These are phyloP conservation scores for Odontothrips loti DNA, from an alignment of 2,888 invertebrate genomes.

Conservation along the genomic window DNA sequence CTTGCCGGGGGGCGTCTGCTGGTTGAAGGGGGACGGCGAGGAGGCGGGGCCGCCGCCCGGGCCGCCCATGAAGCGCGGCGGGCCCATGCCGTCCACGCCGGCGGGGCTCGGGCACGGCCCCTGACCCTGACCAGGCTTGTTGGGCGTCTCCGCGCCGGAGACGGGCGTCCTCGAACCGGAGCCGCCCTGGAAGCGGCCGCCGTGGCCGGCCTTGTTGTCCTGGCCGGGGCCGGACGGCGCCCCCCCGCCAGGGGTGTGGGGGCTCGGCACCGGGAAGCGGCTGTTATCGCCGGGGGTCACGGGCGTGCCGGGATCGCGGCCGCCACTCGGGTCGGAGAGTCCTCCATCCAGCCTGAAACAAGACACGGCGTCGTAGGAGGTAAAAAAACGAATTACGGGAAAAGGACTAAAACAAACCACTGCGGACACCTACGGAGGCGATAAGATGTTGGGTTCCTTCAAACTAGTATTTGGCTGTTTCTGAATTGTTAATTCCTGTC, in stretches of 20 bases:
- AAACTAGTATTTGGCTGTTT: conserved; percentile 90
- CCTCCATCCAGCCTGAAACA: conserved; percentile 49
- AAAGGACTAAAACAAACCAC: not conserved
- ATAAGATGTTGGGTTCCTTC: conserved; percentile 63
- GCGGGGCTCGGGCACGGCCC: conserved; percentile 9
- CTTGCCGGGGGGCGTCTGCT: conserved; percentile 26
- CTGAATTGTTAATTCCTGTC: conserved; percentile 92
- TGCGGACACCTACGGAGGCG: conserved; percentile 63
- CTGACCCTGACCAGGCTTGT: not conserved
- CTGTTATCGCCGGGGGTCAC: conserved; percentile 47
- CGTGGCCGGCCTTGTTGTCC: conserved; percentile 32
- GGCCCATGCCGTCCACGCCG: conserved; percentile 37
- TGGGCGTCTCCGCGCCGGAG: not conserved
- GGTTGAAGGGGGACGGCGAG: conserved; percentile 13
- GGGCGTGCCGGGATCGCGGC: conserved; percentile 51
- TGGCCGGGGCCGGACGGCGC: conserved; percentile 38
- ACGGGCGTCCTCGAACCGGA: not conserved
- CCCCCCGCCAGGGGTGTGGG: conserved; percentile 46
- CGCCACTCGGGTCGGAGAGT: conserved; percentile 46
- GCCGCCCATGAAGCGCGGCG: conserved; percentile 35
- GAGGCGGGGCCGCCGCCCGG: not conserved
- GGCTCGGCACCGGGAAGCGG: conserved; percentile 52
- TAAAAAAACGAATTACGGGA: too few species aligned
- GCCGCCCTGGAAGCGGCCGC: conserved; percentile 12
- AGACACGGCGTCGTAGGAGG: too few species aligned